Evolutionary conservation across 2,888 invertebrate genomes (phyloP).

Genomic region (Protonemura montana): DNA sequence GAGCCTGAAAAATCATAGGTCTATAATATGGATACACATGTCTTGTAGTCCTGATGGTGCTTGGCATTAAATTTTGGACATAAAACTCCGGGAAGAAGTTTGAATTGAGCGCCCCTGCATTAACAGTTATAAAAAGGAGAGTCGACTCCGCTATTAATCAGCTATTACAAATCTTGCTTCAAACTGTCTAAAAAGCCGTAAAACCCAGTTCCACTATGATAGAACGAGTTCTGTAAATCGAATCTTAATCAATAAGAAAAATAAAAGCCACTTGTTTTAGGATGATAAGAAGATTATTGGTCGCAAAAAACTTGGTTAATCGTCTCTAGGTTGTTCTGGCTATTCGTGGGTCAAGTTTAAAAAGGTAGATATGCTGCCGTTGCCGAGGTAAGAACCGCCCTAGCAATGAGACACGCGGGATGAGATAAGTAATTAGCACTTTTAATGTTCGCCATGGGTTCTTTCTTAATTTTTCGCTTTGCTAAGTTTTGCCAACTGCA

Average conservation of each 20-base stretch:
- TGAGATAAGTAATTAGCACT: neutral
- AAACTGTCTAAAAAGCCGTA: neutral
- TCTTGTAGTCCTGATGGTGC: no score
- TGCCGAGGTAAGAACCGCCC: no score
- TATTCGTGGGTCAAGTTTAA: neutral
- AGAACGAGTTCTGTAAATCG: neutral
- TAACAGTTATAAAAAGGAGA: no score
- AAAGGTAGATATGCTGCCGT: no score
- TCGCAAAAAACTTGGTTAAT: neutral
- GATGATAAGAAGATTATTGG: neutral
- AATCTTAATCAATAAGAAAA: neutral
- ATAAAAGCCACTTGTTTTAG: neutral
- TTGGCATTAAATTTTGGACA: no score
- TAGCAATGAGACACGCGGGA: neutral
- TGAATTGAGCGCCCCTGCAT: no score
- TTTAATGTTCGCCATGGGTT: neutral
- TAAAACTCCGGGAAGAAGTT: no score
- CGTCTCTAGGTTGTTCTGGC: neutral
- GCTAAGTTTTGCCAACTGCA: no score
- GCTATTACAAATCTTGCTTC: neutral
- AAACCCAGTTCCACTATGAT: neutral
- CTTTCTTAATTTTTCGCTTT: neutral
- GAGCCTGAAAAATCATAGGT: no score
- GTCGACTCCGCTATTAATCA: neutral
- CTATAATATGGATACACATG: no score